Percentiles rank a stretch among this genome's conserved stretches.
Evolutionary conservation across 2,888 invertebrate species (phyloP).

Genomic region (Sturmia bella): DNA sequence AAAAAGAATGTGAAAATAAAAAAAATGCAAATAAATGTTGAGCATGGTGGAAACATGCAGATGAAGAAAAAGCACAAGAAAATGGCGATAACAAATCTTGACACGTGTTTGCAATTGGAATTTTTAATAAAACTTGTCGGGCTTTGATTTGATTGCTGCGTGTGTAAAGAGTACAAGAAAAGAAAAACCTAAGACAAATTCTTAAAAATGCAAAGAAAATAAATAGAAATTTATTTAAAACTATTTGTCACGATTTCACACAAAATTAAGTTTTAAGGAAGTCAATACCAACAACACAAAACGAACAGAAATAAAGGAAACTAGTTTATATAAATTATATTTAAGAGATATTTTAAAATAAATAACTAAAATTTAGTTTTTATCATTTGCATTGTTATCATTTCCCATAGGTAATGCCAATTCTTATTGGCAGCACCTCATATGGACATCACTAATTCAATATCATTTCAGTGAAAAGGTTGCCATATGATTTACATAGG

Average conservation of each 20-base stretch:
- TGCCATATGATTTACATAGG: too few species aligned
- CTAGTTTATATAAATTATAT: too few species aligned
- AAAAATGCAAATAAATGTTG: slow-evolving; percentile 28
- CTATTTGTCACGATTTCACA: slow-evolving; percentile 1
- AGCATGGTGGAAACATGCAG: not conserved
- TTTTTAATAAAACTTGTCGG: slow-evolving; percentile 55
- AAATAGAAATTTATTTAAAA: slow-evolving; percentile 11
- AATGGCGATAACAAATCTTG: slow-evolving; percentile 53
- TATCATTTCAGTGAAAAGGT: too few species aligned
- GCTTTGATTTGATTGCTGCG: slow-evolving; percentile 38
- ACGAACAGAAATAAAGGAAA: too few species aligned
- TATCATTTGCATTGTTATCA: too few species aligned
- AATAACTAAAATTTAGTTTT: too few species aligned
- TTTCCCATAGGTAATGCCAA: too few species aligned
- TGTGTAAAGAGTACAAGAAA: not conserved
- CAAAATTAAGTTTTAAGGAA: not conserved
- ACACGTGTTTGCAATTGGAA: slow-evolving; percentile 60
- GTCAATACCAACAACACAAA: not conserved
- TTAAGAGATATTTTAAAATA: too few species aligned
- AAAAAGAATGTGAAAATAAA: not conserved
- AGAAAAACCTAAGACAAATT: slow-evolving; percentile 16
- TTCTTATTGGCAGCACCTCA: too few species aligned
- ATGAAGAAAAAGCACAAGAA: slow-evolving; percentile 11
- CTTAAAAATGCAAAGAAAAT: slow-evolving; percentile 12
- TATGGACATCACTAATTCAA: too few species aligned